Base-by-base conservation (phyloP, 2,888 invertebrate species). In the Rhabditophanes sp. region DNA sequence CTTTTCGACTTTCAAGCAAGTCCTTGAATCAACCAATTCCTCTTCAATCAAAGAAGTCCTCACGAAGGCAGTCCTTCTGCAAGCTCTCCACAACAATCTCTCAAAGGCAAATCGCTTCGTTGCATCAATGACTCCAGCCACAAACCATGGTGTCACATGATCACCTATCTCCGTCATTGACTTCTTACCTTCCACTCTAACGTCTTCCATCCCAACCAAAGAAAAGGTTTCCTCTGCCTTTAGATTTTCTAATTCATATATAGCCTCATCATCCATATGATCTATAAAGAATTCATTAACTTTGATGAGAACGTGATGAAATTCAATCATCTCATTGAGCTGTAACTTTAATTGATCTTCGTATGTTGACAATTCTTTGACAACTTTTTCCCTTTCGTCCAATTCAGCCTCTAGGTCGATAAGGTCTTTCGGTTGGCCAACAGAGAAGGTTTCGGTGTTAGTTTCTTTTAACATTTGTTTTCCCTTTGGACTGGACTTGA, bases 51-150 rank as follows among this genome's bases (percentile, higher is more conserved):
- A 87, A 4, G 87, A 82, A 69, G 85, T 84, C 20, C 84, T 75
- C 32, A 93, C 73, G 69, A 90, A 93, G 28, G 90, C 90, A 67
- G 88, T 88, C 46, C 93, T 88, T 41, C 90, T 75, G 64, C 88
- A 90, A 18, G 88, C 88, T 51, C 90, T 76, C 90, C 93, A 93
- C 50, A 96, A 69, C 81, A 96, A 84, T 19, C 90, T 75, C 71
- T 90, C 90, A 69, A 96, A 93, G 7, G 85, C 80, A 19, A 84
- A 82, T 82, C 48, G 90, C 77, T 47, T 87, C 76, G 69, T 90
- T 85, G 36, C 88, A 75, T 37, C 82, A 74, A 96, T 84, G 41
- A 90, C 90, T 50, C 96, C 96, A 63, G 93, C 88, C 51, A 93
- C 82, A 74, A 96, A 96, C 68, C 90, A 37, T 5, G 39, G 42